phyloP scores from a whole-genome alignment of 2,113 vertebrate genomes.

The Lophotis ruficrista region DNA sequence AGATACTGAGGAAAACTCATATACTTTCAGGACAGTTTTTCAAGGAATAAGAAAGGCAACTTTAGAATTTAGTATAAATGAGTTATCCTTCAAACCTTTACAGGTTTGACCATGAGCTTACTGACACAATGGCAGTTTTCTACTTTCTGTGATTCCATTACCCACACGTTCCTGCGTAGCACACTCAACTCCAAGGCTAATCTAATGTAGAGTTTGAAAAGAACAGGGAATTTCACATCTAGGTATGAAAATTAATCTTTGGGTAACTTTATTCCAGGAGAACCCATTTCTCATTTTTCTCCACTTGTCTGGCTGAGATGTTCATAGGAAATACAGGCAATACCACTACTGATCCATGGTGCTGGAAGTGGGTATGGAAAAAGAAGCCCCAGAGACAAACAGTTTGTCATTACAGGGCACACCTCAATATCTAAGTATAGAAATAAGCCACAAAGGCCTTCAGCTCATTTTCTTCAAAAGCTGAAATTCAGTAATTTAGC shows the following conservation, averaged over 20 bases:
- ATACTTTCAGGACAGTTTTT: not conserved
- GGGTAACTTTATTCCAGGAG: conserved; percentile 16
- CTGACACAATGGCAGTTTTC: not conserved
- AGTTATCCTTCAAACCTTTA: not conserved
- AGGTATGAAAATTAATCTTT: conserved; percentile 59
- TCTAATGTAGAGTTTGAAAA: conserved; percentile 47
- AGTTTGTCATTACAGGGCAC: conserved; percentile 46
- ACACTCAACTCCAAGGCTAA: conserved; percentile 53
- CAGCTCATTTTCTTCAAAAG: not conserved
- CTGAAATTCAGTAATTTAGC: conserved; percentile 30
- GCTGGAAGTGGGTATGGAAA: not conserved
- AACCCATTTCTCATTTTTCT: not conserved
- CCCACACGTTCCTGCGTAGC: conserved; percentile 27
- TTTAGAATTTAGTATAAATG: not conserved
- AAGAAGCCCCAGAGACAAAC: not conserved
- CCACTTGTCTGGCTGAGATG: not conserved
- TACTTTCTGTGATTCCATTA: conserved; percentile 31
- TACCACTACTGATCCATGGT: not conserved
- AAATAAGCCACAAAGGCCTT: not conserved
- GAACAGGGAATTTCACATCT: conserved; percentile 57
- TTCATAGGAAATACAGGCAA: conserved; percentile 54
- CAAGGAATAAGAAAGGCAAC: not conserved
- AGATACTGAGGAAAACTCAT: not conserved
- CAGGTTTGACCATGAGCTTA: not conserved
- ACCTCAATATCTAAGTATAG: conserved; percentile 40